phyloP scores from a whole-genome alignment of 2,797 vertebrate genomes.

The Sciurus vulgaris region DNA sequence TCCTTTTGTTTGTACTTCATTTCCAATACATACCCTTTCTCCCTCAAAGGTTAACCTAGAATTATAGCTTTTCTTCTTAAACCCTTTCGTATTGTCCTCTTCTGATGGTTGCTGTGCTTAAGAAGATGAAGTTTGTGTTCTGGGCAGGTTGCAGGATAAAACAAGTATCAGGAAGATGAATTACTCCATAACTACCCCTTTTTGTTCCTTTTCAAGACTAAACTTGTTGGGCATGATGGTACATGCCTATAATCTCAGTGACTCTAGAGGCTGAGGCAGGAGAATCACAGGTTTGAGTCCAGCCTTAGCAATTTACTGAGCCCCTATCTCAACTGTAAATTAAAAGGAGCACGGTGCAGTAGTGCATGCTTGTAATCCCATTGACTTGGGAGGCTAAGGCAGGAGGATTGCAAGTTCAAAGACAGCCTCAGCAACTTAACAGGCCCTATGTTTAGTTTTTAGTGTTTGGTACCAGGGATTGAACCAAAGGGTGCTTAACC shows the following conservation, averaged over 20 bases:
- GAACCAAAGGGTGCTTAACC: not conserved
- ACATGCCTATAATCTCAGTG: too few species aligned
- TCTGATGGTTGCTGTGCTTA: not conserved
- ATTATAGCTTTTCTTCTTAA: slow-evolving; percentile 40
- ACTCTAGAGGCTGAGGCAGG: too few species aligned
- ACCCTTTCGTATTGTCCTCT: not conserved
- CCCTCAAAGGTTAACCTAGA: not conserved
- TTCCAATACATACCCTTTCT: not conserved
- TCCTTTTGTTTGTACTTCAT: not conserved
- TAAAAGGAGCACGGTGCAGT: too few species aligned
- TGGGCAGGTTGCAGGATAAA: not conserved
- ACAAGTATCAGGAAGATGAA: not conserved
- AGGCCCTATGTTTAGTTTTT: too few species aligned
- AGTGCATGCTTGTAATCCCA: too few species aligned
- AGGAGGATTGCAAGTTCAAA: too few species aligned
- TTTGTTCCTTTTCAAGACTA: not conserved
- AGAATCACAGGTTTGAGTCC: too few species aligned
- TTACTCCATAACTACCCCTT: not conserved
- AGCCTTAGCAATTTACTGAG: too few species aligned
- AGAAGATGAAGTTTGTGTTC: slow-evolving; percentile 16
- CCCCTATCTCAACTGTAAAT: too few species aligned
- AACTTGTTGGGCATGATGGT: too few species aligned
- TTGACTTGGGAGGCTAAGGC: too few species aligned
- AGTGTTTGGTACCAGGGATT: not conserved
- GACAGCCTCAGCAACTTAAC: too few species aligned